These are phyloP conservation scores for Lepeophtheirus nordmannii DNA, from an alignment of 2,888 invertebrate genomes.

Conservation along the genomic window DNA sequence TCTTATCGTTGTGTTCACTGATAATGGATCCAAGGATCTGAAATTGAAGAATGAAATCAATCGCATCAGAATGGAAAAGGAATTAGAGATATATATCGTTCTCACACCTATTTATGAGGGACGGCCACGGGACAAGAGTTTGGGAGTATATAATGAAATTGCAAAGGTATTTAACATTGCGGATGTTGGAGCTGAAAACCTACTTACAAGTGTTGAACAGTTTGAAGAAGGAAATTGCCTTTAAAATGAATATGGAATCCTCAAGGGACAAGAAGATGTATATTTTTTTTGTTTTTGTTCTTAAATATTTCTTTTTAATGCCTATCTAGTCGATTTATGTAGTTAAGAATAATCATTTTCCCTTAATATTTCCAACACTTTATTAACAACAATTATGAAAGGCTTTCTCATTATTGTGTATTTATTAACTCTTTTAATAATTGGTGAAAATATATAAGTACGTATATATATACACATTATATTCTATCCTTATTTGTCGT, in stretches of 20 bases:
- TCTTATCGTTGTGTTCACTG: constrained; percentile 24
- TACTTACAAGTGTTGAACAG: constrained; percentile 10
- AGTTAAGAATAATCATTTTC: too few species aligned
- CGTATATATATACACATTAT: too few species aligned
- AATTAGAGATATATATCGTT: constrained; percentile 17
- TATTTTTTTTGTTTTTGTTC: too few species aligned
- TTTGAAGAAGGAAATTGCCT: constrained; percentile 21
- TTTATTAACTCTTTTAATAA: too few species aligned
- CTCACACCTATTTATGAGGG: constrained; percentile 23
- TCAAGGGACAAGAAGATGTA: too few species aligned
- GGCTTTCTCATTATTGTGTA: too few species aligned
- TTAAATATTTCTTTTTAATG: too few species aligned
- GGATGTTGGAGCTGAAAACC: constrained; percentile 16
- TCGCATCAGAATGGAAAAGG: constrained; percentile 11
- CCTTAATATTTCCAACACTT: too few species aligned
- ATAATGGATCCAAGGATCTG: constrained; percentile 24
- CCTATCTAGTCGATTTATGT: too few species aligned
- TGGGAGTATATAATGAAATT: constrained; percentile 17
- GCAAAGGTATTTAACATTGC: constrained; percentile 16
- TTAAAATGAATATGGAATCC: neutral
- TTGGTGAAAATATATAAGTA: too few species aligned
- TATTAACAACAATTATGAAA: too few species aligned
- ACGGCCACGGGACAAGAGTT: constrained; percentile 11
- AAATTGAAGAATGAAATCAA: constrained; percentile 15
- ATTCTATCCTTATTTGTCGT: too few species aligned